Percentiles rank a stretch among this genome's conserved stretches.
Evolutionary conservation across 2,113 vertebrate species (phyloP).

Genomic region (Etheostoma spectabile): DNA sequence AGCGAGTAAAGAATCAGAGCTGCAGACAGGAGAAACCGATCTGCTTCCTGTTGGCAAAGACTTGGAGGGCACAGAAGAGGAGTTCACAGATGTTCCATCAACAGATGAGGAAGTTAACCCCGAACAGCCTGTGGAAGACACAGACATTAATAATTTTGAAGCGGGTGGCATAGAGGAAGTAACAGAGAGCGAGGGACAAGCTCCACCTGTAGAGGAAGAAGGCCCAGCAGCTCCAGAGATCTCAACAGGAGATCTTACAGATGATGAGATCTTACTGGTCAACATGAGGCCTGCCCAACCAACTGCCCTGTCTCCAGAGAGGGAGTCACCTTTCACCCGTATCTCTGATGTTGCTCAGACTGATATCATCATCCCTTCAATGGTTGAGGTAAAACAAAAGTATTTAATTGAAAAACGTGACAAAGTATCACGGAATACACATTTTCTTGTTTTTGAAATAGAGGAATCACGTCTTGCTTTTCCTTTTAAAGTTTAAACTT

Average conservation of each 20-base stretch:
- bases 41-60: constrained; percentile 31
- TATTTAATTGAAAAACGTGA: not conserved
- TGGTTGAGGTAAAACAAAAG: constrained; percentile 64
- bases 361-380: constrained; percentile 44
- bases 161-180: constrained; percentile 27
- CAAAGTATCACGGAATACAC: not conserved
- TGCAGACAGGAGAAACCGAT: constrained; percentile 16
- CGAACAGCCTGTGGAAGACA: constrained; percentile 5
- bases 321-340: constrained; percentile 71
- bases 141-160: constrained; percentile 19
- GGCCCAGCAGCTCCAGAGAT: constrained; percentile 48
- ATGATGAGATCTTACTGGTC: constrained; percentile 76
- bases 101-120: not conserved
- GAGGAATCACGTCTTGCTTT: not conserved
- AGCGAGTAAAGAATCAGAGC: constrained; percentile 10
- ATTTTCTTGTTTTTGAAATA: too few relatives aligned
- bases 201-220: constrained; percentile 31
- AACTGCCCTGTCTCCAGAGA: constrained; percentile 72
- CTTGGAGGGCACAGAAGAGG: not conserved
- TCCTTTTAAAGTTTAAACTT: not conserved
- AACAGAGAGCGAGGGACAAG: constrained; percentile 1
- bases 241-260: constrained; percentile 62
- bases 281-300: constrained; percentile 48
- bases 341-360: constrained; percentile 49
- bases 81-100: constrained; percentile 3